phyloP scores from a whole-genome alignment of 64 coral and sea anemone species.

The Pocillopora damicornis region DNA sequence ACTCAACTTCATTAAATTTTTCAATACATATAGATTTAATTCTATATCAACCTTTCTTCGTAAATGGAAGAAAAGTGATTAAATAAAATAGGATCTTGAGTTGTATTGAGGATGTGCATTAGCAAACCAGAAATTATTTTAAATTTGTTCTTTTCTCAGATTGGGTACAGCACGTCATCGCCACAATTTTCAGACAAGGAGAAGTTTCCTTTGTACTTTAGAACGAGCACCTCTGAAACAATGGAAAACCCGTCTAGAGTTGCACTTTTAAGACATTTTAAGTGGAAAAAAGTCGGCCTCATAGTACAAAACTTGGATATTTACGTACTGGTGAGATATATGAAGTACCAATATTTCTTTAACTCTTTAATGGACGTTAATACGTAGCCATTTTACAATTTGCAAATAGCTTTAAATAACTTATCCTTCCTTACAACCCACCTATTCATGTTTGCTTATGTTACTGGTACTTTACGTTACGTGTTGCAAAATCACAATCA shows the following conservation, averaged over 20 bases:
- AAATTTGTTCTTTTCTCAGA: conserved; percentile 21
- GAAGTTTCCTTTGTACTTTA: conserved; percentile 61
- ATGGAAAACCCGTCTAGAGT: conserved; percentile 65
- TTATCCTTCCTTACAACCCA: no score
- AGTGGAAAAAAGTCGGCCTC: conserved; percentile 55
- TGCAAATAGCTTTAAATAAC: no score
- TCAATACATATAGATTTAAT: no score
- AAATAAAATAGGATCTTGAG: no score
- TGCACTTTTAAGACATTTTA: conserved; percentile 45
- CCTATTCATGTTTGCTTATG: no score
- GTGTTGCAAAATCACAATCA: no score
- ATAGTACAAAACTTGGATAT: conserved; percentile 50
- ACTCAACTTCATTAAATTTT: no score
- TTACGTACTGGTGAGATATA: conserved; percentile 36
- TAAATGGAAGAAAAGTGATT: no score
- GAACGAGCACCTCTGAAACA: conserved; percentile 56
- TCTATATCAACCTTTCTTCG: no score
- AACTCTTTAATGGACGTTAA: background rate
- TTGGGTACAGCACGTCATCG: conserved; percentile 61
- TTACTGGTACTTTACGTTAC: no score
- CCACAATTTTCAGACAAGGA: conserved; percentile 57
- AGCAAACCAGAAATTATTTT: background rate
- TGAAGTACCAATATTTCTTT: background rate
- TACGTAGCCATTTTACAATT: background rate
- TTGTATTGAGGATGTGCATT: no score